Evolutionary conservation across 2,797 vertebrate genomes (phyloP).

Genomic region (Lutjanus argentimaculatus): DNA sequence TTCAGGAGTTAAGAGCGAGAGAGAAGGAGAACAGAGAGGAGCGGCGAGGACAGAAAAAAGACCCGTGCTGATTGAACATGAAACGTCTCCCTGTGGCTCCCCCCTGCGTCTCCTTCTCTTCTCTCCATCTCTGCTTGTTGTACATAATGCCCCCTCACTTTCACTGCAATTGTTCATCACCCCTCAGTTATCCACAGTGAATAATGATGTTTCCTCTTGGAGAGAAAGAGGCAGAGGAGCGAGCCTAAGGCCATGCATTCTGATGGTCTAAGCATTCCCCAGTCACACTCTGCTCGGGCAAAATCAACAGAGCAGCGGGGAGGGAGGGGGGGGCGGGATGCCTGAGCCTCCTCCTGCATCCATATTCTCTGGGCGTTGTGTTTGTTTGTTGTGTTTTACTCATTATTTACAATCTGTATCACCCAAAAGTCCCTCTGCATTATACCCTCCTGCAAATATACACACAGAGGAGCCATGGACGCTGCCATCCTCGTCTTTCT

Average conservation of each 20-base stretch:
- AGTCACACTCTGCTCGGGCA: conserved; percentile 41
- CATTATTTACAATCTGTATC: conserved; percentile 71
- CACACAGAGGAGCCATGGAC: conserved; percentile 10
- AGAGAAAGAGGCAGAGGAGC: conserved; percentile 60
- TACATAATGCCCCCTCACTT: conserved; percentile 63
- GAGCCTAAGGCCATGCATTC: conserved; percentile 69
- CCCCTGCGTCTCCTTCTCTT: conserved; percentile 44
- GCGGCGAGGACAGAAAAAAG: conserved; percentile 18
- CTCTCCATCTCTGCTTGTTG: conserved; percentile 56
- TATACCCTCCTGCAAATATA: conserved; percentile 5
- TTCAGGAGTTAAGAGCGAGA: conserved; percentile 29
- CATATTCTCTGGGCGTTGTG: conserved; percentile 33
- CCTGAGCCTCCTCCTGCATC: conserved; percentile 24
- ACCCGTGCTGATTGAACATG: conserved; percentile 63
- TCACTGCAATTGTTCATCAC: conserved; percentile 67
- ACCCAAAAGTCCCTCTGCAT: conserved; percentile 32
- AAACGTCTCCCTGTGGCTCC: conserved; percentile 67
- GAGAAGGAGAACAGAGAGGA: conserved; percentile 21
- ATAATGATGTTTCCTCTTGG: conserved; percentile 74
- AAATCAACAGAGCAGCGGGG: conserved; percentile 55
- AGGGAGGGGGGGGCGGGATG: conserved; percentile 7
- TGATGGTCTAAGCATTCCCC: conserved; percentile 75
- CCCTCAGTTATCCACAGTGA: conserved; percentile 72
- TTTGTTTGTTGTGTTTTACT: conserved; percentile 61
- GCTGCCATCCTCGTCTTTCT: conserved; percentile 12